Base-by-base conservation (phyloP, 1,140 invertebrate species). In the Drosophila murphyi region DNA sequence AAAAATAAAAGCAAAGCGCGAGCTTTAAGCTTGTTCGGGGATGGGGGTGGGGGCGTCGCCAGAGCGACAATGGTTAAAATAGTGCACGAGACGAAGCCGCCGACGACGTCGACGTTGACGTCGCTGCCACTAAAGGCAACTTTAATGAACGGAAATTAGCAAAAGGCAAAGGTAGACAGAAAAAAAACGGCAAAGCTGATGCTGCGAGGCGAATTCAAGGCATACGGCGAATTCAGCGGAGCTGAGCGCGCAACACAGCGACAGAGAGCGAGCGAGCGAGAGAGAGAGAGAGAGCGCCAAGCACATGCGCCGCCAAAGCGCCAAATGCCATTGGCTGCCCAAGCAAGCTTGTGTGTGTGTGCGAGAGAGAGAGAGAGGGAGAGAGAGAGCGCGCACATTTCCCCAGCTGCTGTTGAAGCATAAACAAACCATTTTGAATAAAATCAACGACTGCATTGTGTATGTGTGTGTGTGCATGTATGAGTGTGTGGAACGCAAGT, bases 91-190 rank as follows among this genome's bases (percentile, higher is more conserved):
- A 67, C 76, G 72, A 63, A n/a, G 55, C 12, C 56, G 51, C n/a
- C 54, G 63, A 5, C 45, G 54, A 3, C n/a, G 45, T 6, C 39
- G 57, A 31, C 43, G 55, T 4, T 7, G 61, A 3, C 29, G 35
- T n/a, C 4, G 64, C 31, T 12, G 45, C 31, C 43, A 4, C 39
- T 29, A 31, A 57, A 67, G 79, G 74, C 88, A 91, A 91, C 88
- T 90, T 90, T 90, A 90, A 90, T 90, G 88, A 90, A 80, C 82
- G 88, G 88, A 90, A 90, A 90, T 90, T 90, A 90, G 88, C 82
- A 83, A 79, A 72, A 69, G 68, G 76, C 70, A 89, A 87, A 88
- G 85, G 85, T 83, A 85, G 80, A 70, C 37, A 54, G 72, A 79
- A 82, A 69, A 61, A 68, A 78, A 69, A 74, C 83, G 10, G 7